Evolutionary conservation across 2,113 vertebrate genomes (phyloP), one percentile per base, ranked within the genome.

Genomic region (Girardinichthys multiradiatus): DNA sequence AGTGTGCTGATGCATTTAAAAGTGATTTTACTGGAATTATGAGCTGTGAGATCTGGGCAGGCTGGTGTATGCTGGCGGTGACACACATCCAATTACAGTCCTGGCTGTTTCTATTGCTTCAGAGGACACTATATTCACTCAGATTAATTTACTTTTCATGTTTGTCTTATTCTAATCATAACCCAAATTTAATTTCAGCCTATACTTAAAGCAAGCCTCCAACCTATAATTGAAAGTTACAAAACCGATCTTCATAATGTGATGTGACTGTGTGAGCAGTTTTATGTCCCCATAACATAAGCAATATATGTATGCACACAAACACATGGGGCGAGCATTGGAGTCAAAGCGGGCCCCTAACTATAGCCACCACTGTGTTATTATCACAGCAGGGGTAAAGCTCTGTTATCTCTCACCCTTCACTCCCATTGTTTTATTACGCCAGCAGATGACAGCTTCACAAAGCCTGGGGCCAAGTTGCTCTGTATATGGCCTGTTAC

Each of bases 401-500:
- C 84, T 83, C 83, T 86, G 86, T 88, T 90, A 91, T 91, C 90
- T 85, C 82, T 91, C 88, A 85, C 81, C 86, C 90, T 89, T 84
- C 90, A 82, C 85, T 89, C 67, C 80, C 65, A 89, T 92, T 92
- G 90, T 91, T 92, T 88, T 79, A 87, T 86, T 89, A 83, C 80
- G 80, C 61, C 68, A 76, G 74, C 64, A 85, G 84, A 87, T 86
- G 87, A 88, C 89, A 90, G 87, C 83, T 81, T 82, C 83, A 83
- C 77, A 29, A 64, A 81, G 72, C 64, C 79, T 54, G 68, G 69
- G 83, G 73, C 79, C 80, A 72, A 35, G 68, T 73, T 72, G 74
- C 71, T 82, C 68, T 58, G 39, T 76, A 62, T 74, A 74, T 60
- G 74, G 42, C 57, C 68, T 68, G 70, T 90, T 90, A 83, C 68